Conservation (phyloP, 2,113 vertebrate genomes). For the Cololabis saira region DNA sequence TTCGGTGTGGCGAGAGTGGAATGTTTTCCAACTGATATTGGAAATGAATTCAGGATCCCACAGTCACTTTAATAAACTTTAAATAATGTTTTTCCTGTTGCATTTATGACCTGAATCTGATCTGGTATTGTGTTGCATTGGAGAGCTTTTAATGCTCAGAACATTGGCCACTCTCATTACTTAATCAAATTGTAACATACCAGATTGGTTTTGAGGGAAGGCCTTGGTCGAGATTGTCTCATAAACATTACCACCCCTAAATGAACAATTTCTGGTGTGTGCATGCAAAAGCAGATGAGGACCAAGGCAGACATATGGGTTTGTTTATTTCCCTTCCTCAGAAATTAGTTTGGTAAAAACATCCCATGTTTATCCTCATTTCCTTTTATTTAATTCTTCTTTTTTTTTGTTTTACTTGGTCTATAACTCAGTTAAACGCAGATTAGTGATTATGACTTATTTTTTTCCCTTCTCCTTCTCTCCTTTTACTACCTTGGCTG, state of each 20-base stretch:
- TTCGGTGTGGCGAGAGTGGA: neutral
- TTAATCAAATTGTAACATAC: neutral
- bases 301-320: neutral
- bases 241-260: neutral
- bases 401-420: slow-evolving; percentile 1
- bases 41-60: slow-evolving; percentile 11
- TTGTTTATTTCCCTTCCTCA: neutral
- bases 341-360: neutral
- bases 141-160: neutral
- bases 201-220: slow-evolving; percentile 1
- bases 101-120: neutral
- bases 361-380: neutral
- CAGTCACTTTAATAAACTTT: slow-evolving; percentile 1
- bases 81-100: slow-evolving; percentile 1
- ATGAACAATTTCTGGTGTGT: neutral
- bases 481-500: neutral
- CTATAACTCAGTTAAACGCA: slow-evolving; percentile 13
- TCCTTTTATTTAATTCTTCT: neutral
- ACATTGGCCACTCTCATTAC: neutral
- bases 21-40: slow-evolving; percentile 1
- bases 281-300: neutral
- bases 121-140: neutral
- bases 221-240: neutral
- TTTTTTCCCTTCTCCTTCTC: slow-evolving; percentile 5
- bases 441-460: slow-evolving; percentile 3